These are phyloP conservation scores for Petroica traversi DNA, from an alignment of 2,113 vertebrate species.

Conservation along the genomic window DNA sequence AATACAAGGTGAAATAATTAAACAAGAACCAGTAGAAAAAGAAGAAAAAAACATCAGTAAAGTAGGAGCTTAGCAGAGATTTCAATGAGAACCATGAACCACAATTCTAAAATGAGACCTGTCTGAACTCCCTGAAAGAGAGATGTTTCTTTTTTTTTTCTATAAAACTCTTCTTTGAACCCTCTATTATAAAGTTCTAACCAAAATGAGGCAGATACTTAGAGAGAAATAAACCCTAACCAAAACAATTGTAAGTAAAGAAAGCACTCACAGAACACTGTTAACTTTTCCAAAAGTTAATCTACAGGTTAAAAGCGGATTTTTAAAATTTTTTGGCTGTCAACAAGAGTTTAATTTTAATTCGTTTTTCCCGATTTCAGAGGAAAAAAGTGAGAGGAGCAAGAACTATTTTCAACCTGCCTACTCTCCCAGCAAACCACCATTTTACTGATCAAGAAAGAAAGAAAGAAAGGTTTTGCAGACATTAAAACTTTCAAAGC, in stretches of 20 bases:
- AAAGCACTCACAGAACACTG: background rate
- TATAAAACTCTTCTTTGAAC: background rate
- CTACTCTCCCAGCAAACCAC: background rate
- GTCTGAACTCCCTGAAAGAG: background rate
- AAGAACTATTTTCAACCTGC: background rate
- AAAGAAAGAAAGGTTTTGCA: background rate
- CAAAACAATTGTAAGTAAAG: background rate
- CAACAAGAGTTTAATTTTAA: background rate
- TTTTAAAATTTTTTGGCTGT: background rate
- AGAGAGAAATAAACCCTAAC: background rate
- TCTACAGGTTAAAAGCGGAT: background rate
- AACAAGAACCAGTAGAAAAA: background rate
- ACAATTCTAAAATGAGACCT: background rate
- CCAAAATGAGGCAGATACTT: background rate
- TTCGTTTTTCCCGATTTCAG: background rate
- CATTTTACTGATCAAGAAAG: background rate
- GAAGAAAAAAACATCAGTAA: background rate
- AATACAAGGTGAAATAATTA: background rate
- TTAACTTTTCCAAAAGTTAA: constrained; percentile 13
- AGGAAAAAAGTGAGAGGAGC: background rate
- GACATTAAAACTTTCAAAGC: background rate
- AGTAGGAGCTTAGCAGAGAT: background rate
- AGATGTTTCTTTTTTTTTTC: background rate
- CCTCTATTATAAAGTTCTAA: background rate
- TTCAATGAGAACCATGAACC: background rate